Conservation (phyloP, 2,888 invertebrate species). For the Heliconius cydno region DNA sequence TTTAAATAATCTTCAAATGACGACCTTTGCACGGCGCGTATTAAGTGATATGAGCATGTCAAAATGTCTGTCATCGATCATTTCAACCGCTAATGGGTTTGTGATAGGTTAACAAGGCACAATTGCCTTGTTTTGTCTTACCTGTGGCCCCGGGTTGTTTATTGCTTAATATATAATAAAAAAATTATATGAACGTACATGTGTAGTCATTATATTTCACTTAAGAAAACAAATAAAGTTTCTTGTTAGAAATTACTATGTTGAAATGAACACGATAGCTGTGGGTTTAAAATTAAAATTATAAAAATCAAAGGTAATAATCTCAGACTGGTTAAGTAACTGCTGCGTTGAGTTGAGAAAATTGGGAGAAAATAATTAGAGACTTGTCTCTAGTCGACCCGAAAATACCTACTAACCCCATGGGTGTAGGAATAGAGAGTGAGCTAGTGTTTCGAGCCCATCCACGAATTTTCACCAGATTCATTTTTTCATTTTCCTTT, state of each 20-base stretch:
- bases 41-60: constrained; percentile 8
- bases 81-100: constrained; percentile 32
- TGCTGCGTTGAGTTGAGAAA: too few relatives aligned
- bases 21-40: not conserved
- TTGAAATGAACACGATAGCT: not conserved
- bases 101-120: constrained; percentile 39
- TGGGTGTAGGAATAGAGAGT: too few relatives aligned
- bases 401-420: too few relatives aligned
- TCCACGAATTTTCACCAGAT: too few relatives aligned
- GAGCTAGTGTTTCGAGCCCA: too few relatives aligned
- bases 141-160: constrained; percentile 5
- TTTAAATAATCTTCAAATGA: constrained; percentile 14
- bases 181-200: not conserved
- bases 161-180: constrained; percentile 11
- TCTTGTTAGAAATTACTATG: not conserved
- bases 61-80: constrained; percentile 35
- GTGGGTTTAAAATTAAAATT: not conserved
- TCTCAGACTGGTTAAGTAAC: too few relatives aligned
- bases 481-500: too few relatives aligned
- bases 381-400: too few relatives aligned
- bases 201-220: constrained; percentile 9
- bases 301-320: too few relatives aligned
- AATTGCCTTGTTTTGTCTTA: constrained; percentile 37
- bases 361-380: too few relatives aligned
- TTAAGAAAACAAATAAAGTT: constrained; percentile 3